Evolutionary conservation across 2,888 invertebrate genomes (phyloP).

Genomic region (Trachelus stipa): DNA sequence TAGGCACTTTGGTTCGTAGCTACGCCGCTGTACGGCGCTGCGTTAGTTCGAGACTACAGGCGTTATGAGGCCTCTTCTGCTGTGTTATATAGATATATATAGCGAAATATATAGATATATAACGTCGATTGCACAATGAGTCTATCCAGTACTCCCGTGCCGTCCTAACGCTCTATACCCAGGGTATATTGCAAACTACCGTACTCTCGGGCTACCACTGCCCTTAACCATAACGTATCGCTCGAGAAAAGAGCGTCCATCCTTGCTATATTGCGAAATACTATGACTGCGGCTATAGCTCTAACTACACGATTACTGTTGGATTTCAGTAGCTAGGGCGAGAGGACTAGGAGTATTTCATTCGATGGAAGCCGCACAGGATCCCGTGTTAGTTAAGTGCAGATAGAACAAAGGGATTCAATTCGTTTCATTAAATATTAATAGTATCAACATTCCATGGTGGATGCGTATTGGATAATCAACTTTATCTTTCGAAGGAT

Average conservation of each 20-base stretch:
- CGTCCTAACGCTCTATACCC: not conserved
- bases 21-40: constrained; percentile 29
- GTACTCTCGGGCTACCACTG: not conserved
- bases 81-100: not conserved
- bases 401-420: not conserved
- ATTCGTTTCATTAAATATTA: not conserved
- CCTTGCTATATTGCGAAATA: not conserved
- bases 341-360: not conserved
- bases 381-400: not conserved
- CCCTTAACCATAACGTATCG: not conserved
- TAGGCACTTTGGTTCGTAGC: not conserved
- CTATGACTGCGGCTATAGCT: not conserved
- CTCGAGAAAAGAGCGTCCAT: not conserved
- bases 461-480: not conserved
- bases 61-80: not conserved
- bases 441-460: not conserved
- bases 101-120: not conserved
- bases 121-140: constrained; percentile 1
- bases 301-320: not conserved
- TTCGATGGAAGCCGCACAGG: not conserved
- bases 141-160: constrained; percentile 16
- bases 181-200: not conserved
- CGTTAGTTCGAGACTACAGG: not conserved
- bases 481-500: too few relatives aligned
- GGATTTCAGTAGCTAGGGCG: not conserved